Percentiles rank a stretch among this genome's conserved stretches.
These are phyloP conservation scores for Drosophila colorata DNA, from an alignment of 2,888 invertebrate species.

Conservation along the genomic window DNA sequence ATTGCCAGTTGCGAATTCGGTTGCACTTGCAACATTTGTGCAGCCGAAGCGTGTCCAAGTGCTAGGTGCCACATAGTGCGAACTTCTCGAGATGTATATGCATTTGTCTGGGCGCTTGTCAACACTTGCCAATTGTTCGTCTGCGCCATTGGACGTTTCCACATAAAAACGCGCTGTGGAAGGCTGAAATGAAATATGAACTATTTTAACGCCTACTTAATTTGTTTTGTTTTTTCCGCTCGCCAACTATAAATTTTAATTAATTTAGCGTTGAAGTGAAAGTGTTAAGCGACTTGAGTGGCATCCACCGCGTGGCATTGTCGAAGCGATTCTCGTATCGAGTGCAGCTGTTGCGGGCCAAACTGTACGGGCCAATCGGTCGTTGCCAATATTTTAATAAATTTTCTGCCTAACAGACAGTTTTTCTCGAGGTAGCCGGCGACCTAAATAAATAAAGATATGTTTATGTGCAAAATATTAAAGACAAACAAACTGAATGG, in stretches of 20 bases:
- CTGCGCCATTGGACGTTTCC: conserved; percentile 69
- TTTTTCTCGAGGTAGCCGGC: conserved; percentile 48
- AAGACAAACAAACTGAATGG: conserved; percentile 76
- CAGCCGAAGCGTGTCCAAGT: conserved; percentile 44
- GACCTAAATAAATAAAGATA: conserved; percentile 84
- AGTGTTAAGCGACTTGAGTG: conserved; percentile 67
- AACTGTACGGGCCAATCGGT: conserved; percentile 21
- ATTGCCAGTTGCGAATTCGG: conserved; percentile 37
- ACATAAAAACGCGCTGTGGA: conserved; percentile 57
- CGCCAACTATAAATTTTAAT: conserved; percentile 76
- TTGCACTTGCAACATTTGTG: conserved; percentile 31
- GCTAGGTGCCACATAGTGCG: conserved; percentile 40
- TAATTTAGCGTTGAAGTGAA: conserved; percentile 81
- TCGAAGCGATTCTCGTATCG: conserved; percentile 48
- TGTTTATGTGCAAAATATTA: conserved; percentile 84
- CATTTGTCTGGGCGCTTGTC: conserved; percentile 52
- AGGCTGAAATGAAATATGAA: conserved; percentile 82
- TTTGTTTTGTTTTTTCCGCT: conserved; percentile 77
- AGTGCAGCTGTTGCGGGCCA: conserved; percentile 69
- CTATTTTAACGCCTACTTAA: conserved; percentile 85
- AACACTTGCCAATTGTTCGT: conserved; percentile 80
- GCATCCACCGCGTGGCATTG: conserved; percentile 27
- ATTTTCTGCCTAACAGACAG: conserved; percentile 61
- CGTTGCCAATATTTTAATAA: conserved; percentile 65
- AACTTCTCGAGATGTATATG: conserved; percentile 1